Base-by-base conservation (phyloP, 1,140 invertebrate species). In the Ips nitidus region DNA sequence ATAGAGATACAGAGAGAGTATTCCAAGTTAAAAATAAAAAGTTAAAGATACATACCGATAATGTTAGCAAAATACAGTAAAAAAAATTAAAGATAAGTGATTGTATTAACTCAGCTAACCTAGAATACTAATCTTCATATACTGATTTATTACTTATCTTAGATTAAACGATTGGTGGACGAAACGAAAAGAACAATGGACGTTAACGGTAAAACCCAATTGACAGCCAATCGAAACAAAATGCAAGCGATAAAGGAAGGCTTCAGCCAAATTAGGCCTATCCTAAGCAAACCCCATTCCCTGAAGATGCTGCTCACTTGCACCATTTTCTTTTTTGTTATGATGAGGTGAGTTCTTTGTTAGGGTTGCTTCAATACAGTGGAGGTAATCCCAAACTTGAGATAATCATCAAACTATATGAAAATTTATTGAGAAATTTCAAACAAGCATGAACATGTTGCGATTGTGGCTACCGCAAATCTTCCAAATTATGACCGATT, bases 401-500 rank as follows among this genome's bases (percentile, higher is more conserved):
- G 22, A 22, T 22, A 0, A 22, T 22, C 22, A 22, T 22, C 22
- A 22, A 22, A 22, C 22, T 22, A 22, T 22, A 22, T 22, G 22
- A 22, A 22, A 22, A 22, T 22, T 22, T 22, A 22, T 22, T 0
- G 22, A 22, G 22, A 22, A 22, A 22, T 58, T 65, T 43, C 8
- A 45, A 8, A 6, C 22, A 56, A 66, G 64, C 43, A 4, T 71
- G 36, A 74, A 74, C 41, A 73, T 70, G 42, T 69, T 75, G 47
- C 56, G 74, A 52, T 43, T 75, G 37, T 75, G 74, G 74, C 47
- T 70, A n/a, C 74, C 74, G 1, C 74, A 75, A 42, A 69, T 75
- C 4, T 75, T 73, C 43, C 74, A 75, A 73, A 68, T 72, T 8
- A 71, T 75, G 37, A 69, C 68, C n/a, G 74, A 75, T 60, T 75